Evolutionary conservation across 2,113 vertebrate genomes (phyloP), one percentile per base, ranked within the genome.

Genomic region (Chunga burmeisteri): DNA sequence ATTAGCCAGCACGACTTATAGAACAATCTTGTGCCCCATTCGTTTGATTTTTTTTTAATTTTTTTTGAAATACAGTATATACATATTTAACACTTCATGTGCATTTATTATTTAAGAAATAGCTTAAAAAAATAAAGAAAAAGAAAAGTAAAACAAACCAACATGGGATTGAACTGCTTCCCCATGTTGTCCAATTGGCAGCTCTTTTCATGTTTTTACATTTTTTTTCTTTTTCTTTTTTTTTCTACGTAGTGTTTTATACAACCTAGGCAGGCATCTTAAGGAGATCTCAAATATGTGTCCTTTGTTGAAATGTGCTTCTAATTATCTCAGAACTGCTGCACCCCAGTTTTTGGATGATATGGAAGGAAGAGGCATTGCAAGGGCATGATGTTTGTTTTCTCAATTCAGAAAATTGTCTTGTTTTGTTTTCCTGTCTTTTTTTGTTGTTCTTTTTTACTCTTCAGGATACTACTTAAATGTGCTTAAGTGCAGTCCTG

Each of bases 1-100:
- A 99, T 99, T 99, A 99, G 98, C 99, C 99, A 99, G 99, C 99
- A 99, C 98, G 97, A 98, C 98, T 98, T 98, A 98, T 98, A 98
- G 98, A 98, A 98, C 98, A 98, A 98, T 98, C 98, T 99, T 99
- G 99, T 99, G 99, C 99, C 99, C 99, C 98, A 98, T 99, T 98
- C 88, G 98, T 98, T 98, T 98, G 95, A 96, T 95, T 97, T 96
- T 96, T 96, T 95, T 96, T 92, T n/a, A 53, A 56, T 58, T 93
- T 97, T 94, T 98, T 98, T 98, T 97, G 96, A 98, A 98, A 98
- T 98, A 98, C 98, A 97, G 93, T 97, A 98, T 98, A 98, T 99
- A 98, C 98, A 98, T 98, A 98, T 98, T 99, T 98, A 98, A 99
- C 98, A 99, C 98, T 98, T 99, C 98, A 98, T 99, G 98, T 99